Evolutionary conservation across 92 coral and sea anemone species (phyloP).

Genomic region (Desmophyllum pertusum): DNA sequence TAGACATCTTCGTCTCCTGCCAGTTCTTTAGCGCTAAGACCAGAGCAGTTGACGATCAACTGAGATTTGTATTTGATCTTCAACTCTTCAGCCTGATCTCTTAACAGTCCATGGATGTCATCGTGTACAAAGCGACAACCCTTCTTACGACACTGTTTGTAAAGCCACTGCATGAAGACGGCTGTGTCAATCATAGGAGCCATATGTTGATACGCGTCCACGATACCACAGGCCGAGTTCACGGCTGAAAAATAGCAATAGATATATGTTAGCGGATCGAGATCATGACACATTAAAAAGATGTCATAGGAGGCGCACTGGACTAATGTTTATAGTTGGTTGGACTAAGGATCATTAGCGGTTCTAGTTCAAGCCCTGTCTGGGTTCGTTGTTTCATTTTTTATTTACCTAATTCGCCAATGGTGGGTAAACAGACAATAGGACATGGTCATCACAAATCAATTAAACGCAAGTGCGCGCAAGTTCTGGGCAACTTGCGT

Average conservation of each 20-base stretch:
- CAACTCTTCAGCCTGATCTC: conserved; percentile 41
- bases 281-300: not conserved
- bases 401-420: too few species aligned
- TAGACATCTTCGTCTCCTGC: conserved; percentile 53
- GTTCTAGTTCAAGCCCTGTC: too few species aligned
- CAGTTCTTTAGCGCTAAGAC: conserved; percentile 55
- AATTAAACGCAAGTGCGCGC: too few species aligned
- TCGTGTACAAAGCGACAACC: conserved; percentile 48
- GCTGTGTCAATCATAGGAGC: conserved; percentile 50
- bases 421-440: too few species aligned
- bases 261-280: not conserved
- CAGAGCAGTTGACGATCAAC: conserved; percentile 58
- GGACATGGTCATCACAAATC: too few species aligned
- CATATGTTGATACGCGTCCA: conserved; percentile 48
- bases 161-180: conserved; percentile 45
- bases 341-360: too few species aligned
- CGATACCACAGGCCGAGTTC: conserved; percentile 18
- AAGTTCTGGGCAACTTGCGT: too few species aligned
- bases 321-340: too few species aligned
- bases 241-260: conserved; percentile 2
- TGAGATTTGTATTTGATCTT: conserved; percentile 33
- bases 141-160: conserved; percentile 36
- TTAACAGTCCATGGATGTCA: conserved; percentile 33
- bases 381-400: too few species aligned
- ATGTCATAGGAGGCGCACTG: not conserved